Conservation (phyloP, 2,113 vertebrate genomes). For the Nothoprocta perdicaria region DNA sequence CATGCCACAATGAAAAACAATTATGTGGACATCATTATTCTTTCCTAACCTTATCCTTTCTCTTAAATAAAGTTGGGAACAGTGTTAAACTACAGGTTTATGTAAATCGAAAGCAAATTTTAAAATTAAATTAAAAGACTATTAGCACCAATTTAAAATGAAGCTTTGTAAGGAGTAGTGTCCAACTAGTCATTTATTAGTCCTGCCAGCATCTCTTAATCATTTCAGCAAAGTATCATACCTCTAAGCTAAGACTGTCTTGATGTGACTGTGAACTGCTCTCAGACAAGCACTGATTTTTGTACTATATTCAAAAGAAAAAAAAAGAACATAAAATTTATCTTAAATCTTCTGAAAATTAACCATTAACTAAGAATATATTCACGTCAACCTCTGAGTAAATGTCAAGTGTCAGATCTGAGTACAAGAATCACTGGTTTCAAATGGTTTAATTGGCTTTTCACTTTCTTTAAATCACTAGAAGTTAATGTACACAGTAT, state of each 20-base stretch:
- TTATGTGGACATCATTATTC: not conserved
- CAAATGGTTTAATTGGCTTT: not conserved
- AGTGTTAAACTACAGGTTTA: not conserved
- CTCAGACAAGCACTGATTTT: not conserved
- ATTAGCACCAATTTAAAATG: not conserved
- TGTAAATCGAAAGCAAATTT: not conserved
- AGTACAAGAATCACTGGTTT: not conserved
- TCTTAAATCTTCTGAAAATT: not conserved
- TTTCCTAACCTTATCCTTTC: not conserved
- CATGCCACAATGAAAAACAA: not conserved
- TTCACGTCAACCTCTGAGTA: not conserved
- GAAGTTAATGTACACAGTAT: not conserved
- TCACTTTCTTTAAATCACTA: not conserved
- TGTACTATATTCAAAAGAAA: not conserved
- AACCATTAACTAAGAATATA: not conserved
- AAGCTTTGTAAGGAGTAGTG: not conserved
- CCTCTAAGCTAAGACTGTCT: not conserved
- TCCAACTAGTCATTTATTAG: not conserved
- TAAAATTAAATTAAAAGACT: not conserved
- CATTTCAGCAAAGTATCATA: not conserved
- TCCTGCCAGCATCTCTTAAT: not conserved
- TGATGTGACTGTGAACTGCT: not conserved
- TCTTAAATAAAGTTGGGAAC: not conserved
- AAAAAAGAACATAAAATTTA: not conserved
- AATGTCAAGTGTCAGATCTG: not conserved